Conservation (phyloP, 2,888 invertebrate species). For the Heteromyza rotundicornis region DNA sequence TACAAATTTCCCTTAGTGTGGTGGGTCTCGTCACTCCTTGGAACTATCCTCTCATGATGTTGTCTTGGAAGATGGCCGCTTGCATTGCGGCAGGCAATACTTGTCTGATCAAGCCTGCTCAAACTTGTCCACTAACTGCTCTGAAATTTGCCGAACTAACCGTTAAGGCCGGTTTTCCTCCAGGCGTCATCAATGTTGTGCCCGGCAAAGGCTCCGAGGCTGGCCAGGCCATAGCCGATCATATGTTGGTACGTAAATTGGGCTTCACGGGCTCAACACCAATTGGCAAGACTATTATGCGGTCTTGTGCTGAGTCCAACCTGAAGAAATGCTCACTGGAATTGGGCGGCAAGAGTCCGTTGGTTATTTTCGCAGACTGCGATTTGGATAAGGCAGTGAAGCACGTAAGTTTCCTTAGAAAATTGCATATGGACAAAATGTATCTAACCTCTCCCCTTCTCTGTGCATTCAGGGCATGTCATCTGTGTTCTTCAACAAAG, state of each 20-base stretch:
- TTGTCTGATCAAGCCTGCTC: constrained; percentile 94
- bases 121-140: constrained; percentile 90
- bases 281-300: constrained; percentile 89
- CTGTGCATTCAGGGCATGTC: constrained; percentile 76
- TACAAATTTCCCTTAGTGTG: too few species aligned
- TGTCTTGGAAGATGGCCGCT: constrained; percentile 98
- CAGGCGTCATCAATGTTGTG: constrained; percentile 92
- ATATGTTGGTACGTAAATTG: constrained; percentile 84
- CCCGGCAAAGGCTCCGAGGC: constrained; percentile 81
- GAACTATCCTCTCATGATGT: constrained; percentile 99
- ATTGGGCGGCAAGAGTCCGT: constrained; percentile 93
- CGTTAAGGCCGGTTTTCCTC: constrained; percentile 89
- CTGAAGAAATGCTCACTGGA: constrained; percentile 95
- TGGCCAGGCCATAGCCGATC: constrained; percentile 88
- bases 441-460: not conserved
- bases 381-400: constrained; percentile 93
- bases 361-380: constrained; percentile 92
- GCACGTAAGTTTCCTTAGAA: constrained; percentile 68
- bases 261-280: constrained; percentile 97
- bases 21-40: constrained; percentile 94
- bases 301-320: constrained; percentile 85
- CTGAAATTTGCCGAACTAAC: constrained; percentile 93
- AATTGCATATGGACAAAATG: not conserved
- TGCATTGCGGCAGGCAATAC: constrained; percentile 97
- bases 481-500: constrained; percentile 97